Base-by-base conservation (phyloP, 2,113 vertebrate species). In the Limnothrissa miodon region DNA sequence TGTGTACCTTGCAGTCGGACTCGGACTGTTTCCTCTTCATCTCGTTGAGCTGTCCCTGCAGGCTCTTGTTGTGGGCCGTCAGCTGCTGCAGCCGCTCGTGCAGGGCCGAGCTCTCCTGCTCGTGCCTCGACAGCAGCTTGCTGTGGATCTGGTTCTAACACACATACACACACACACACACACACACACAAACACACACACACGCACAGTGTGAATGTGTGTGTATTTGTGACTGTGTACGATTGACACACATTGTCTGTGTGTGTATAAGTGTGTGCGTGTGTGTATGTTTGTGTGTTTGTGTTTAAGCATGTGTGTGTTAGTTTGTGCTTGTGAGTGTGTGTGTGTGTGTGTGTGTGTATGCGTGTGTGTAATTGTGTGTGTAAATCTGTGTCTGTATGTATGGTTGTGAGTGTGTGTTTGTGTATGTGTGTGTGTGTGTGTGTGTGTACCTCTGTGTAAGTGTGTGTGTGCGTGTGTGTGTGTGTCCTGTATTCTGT, bases 11-110 rank as follows among this genome's bases (percentile, higher is more conserved):
- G 91, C 95, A 94, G 80, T 94, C 92, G 2, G 91, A 91, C 90
- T 95, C 95, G 0, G 95, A 88, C 85, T 97, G 96, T 84, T 96
- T 97, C 92, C 97, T 95, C 85, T 96, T 97, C 95, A 96, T 96
- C 88, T 98, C 97, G 5, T 88, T 97, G 82, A 97, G 94, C 62
- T 97, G 96, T 0, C 94, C 90, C 92, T 97, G 97, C 51, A 98
- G 93, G 62, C 94, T 94, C 89, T 97, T 96, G 93, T 96, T 97
- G 91, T 98, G 96, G 80, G 96, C 95, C 0, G 93, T 90, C 84
- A 95, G 80, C 88, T 95, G 95, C 87, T 97, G 96, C 70, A 98
- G 87, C 78, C 95, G 94, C 85, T 98, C 96, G 91, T 97, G 96
- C 88, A 96, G 91, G 45, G 94, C 92, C 0, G 93, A 93, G 79